Evolutionary conservation across 2,113 vertebrate species (phyloP).

Genomic region (Stigmatopora nigra): DNA sequence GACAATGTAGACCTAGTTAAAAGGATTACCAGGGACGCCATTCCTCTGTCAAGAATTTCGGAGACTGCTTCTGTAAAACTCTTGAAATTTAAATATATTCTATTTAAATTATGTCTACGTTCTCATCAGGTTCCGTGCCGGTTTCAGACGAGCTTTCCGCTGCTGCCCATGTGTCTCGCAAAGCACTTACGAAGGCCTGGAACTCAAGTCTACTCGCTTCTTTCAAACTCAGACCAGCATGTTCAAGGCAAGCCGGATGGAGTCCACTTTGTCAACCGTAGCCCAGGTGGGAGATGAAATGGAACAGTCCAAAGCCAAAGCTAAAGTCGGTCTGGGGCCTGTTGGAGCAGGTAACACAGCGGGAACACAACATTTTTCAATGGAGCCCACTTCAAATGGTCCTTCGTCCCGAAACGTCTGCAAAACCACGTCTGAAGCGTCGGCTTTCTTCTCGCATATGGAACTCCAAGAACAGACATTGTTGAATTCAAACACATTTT

Average conservation of each 20-base stretch:
- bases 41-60: too few species aligned
- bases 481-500: neutral
- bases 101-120: slow-evolving; percentile 3
- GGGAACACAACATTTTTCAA: slow-evolving; percentile 63
- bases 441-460: slow-evolving; percentile 85
- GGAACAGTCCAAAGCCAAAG: slow-evolving; percentile 62
- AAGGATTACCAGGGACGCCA: neutral
- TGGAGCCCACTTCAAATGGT: slow-evolving; percentile 82
- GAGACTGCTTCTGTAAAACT: neutral
- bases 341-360: neutral
- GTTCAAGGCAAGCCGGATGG: slow-evolving; percentile 87
- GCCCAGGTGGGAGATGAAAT: slow-evolving; percentile 58
- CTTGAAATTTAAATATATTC: neutral
- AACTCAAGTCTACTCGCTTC: slow-evolving; percentile 86
- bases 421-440: slow-evolving; percentile 82
- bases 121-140: slow-evolving; percentile 81
- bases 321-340: neutral
- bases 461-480: slow-evolving; percentile 72
- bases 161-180: slow-evolving; percentile 82
- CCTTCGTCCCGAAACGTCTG: slow-evolving; percentile 85
- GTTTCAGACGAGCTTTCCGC: slow-evolving; percentile 86
- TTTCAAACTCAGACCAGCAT: slow-evolving; percentile 87
- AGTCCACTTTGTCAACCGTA: slow-evolving; percentile 79
- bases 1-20: too few species aligned
- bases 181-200: slow-evolving; percentile 81